These are phyloP conservation scores for Apoderus coryli DNA, from an alignment of 2,888 invertebrate species.

Conservation along the genomic window DNA sequence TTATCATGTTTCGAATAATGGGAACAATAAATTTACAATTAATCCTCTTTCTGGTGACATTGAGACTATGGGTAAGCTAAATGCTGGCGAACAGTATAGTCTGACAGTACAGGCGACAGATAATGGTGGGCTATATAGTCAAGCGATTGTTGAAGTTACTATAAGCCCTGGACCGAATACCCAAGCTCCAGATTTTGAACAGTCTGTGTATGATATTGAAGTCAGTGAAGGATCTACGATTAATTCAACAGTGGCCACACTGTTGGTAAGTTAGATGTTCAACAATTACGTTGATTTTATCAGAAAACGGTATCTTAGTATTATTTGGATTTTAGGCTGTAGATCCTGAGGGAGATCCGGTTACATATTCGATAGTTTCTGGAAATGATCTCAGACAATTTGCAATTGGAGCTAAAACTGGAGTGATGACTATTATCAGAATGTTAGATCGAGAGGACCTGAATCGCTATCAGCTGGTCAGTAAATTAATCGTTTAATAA, in stretches of 20 bases:
- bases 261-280: slow-evolving; percentile 40
- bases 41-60: slow-evolving; percentile 60
- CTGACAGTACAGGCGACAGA: slow-evolving; percentile 75
- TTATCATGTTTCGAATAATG: slow-evolving; percentile 84
- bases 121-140: slow-evolving; percentile 62
- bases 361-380: slow-evolving; percentile 72
- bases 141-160: slow-evolving; percentile 73
- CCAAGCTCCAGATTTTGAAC: slow-evolving; percentile 67
- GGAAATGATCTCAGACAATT: slow-evolving; percentile 85
- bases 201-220: slow-evolving; percentile 71
- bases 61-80: slow-evolving; percentile 64
- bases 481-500: too few relatives aligned
- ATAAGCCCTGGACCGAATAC: slow-evolving; percentile 73
- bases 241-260: slow-evolving; percentile 69
- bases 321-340: slow-evolving; percentile 45
- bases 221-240: slow-evolving; percentile 83
- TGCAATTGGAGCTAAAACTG: slow-evolving; percentile 69
- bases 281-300: too few relatives aligned
- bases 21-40: slow-evolving; percentile 71
- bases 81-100: slow-evolving; percentile 80
- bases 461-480: slow-evolving; percentile 74
- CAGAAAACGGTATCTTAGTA: too few relatives aligned
- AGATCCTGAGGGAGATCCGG: slow-evolving; percentile 78
- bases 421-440: slow-evolving; percentile 75
- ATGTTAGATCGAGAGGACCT: slow-evolving; percentile 77